phyloP scores from a whole-genome alignment of 2,113 vertebrate species.

The Phyllostomus discolor region DNA sequence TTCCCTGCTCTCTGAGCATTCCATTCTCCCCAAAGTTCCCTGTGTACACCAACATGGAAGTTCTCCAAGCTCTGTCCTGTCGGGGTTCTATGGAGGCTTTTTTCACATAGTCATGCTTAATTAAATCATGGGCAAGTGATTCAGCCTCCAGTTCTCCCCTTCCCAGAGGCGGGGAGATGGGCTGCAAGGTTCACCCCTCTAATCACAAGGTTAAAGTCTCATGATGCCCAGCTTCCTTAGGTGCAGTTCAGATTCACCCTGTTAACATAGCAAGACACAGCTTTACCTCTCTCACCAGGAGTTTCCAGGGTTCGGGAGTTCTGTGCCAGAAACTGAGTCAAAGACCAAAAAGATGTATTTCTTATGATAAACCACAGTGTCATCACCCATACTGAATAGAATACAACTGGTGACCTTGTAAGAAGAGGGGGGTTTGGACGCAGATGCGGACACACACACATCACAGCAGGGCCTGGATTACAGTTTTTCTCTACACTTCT shows the following conservation, averaged over 20 bases:
- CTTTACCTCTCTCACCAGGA: neutral
- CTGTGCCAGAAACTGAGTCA: neutral
- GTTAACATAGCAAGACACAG: neutral
- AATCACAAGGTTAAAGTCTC: neutral
- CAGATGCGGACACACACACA: neutral
- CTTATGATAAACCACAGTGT: neutral
- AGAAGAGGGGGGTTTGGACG: neutral
- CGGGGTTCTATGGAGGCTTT: neutral
- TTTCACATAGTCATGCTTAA: neutral
- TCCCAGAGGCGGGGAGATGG: too few relatives aligned
- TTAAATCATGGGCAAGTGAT: neutral
- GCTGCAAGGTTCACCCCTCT: neutral
- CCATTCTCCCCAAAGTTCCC: neutral
- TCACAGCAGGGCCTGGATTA: neutral
- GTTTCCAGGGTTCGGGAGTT: neutral
- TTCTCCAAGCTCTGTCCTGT: neutral
- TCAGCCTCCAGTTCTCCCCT: neutral
- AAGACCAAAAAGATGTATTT: neutral
- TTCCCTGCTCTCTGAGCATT: neutral
- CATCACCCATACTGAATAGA: neutral
- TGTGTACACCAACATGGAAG: neutral
- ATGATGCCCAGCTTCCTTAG: neutral
- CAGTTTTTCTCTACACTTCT: neutral
- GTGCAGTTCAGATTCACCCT: neutral
- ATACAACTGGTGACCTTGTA: neutral